Conservation (phyloP, 2,113 vertebrate species). For the Campylomormyrus tamandua region DNA sequence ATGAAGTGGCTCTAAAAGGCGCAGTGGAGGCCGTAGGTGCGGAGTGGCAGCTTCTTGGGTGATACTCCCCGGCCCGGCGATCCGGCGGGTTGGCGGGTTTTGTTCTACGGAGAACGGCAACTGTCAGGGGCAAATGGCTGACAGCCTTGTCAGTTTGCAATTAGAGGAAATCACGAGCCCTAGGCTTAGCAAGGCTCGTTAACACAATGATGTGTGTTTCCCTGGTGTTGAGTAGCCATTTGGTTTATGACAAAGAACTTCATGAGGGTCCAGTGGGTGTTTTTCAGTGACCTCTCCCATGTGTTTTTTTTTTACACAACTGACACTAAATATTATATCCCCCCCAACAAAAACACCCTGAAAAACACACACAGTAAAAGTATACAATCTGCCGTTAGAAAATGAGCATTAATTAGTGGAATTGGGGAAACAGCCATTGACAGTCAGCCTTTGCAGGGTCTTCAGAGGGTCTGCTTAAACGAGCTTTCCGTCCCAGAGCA, state of each 20-base stretch:
- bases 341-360: background rate
- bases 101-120: conserved; percentile 12
- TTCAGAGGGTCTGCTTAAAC: conserved; percentile 25
- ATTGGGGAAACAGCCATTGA: background rate
- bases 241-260: conserved; percentile 47
- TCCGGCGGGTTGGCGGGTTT: conserved; percentile 42
- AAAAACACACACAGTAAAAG: conserved; percentile 13
- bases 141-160: background rate
- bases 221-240: conserved; percentile 46
- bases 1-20: conserved; percentile 54
- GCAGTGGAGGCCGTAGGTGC: conserved; percentile 47
- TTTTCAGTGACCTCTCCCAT: conserved; percentile 35
- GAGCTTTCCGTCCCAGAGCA: conserved; percentile 17
- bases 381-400: background rate
- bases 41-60: conserved; percentile 21
- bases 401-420: background rate
- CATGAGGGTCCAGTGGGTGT: conserved; percentile 46
- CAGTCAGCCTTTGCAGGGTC: background rate
- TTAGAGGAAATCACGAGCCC: background rate
- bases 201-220: conserved; percentile 38
- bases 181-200: background rate
- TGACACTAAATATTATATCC: conserved; percentile 23
- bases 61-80: conserved; percentile 30
- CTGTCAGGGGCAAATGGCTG: background rate
- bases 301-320: conserved; percentile 40